Base-by-base conservation (phyloP, 2,113 vertebrate genomes). In the Nicator chloris region DNA sequence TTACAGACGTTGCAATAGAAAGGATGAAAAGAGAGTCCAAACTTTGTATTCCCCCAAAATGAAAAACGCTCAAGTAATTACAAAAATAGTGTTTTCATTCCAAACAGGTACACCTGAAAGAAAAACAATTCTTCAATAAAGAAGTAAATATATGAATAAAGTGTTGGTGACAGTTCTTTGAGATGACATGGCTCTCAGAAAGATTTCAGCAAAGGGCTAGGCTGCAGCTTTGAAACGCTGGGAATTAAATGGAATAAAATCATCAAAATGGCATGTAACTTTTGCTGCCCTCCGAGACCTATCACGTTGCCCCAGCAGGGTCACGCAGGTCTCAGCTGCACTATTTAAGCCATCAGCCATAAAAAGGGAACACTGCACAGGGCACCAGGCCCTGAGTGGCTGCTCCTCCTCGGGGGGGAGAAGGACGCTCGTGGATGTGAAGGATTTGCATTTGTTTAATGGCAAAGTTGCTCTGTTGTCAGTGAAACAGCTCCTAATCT, bases 221-320 rank as follows among this genome's bases (percentile, higher is more conserved):
- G 24, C 24, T 82, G 64, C 50, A 66, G 51, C 59, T 86, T 47
- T n/a, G 59, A 73, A 78, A 73, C 95, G 50, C 66, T 31, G 51
- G 54, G 72, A 70, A 83, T 90, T 85, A 92, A 83, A 77, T 1
- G 11, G 60, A 96, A 92, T 81, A 86, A 92, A 94, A 80, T 53
- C 49, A 94, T 70, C 56, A 31, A 83, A 75, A 56, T 53, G 88
- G 47, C 82, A 49, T 0, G 0, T 35, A 77, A 88, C 88, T 88
- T 88, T 44, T 83, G 64, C 71, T 90, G 88, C 72, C 64, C 85
- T 57, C 37, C 1, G 22, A 95, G 90, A 66, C 85, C 90, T 24
- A 40, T 80, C 90, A n/a, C 3, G 0, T 49, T 60, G 27, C 76
- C 51, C 15, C 59, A 66, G 78, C 71, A 51, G 54, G 37, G 71